A percentile compares a stretch with the other conserved stretches of the same genome.
Evolutionary conservation across 2,113 vertebrate species (phyloP).

Genomic region (Potamarius usumacintae): DNA sequence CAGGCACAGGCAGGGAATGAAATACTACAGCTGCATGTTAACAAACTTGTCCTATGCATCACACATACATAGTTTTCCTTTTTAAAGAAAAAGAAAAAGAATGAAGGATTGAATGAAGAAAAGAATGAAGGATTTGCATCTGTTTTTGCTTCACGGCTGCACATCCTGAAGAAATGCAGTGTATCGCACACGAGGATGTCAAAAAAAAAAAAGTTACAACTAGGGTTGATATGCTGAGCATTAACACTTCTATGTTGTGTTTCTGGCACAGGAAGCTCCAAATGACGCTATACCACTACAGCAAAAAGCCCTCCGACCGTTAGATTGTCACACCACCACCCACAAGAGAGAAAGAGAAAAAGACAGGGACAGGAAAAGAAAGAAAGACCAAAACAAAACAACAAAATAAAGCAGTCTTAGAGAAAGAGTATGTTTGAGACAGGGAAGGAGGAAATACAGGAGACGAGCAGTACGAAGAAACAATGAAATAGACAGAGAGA

Average conservation of each 20-base stretch:
- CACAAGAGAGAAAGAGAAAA: conserved; percentile 11
- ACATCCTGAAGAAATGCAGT: not conserved
- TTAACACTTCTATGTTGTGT: conserved; percentile 21
- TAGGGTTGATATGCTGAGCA: not conserved
- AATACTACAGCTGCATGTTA: conserved; percentile 22
- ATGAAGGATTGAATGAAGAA: no score
- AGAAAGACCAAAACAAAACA: not conserved
- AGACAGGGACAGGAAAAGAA: not conserved
- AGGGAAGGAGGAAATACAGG: conserved; percentile 12
- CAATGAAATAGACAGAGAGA: not conserved
- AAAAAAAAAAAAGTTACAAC: not conserved
- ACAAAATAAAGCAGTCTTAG: not conserved
- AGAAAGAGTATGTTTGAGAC: not conserved
- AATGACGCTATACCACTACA: conserved; percentile 40
- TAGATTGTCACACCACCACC: conserved; percentile 38
- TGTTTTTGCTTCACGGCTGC: not conserved
- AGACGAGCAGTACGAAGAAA: conserved; percentile 6
- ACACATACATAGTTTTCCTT: not conserved
- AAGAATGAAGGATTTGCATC: not conserved
- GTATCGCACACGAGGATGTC: not conserved
- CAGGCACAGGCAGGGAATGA: conserved; percentile 53
- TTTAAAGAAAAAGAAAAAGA: no score
- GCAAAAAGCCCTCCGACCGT: conserved; percentile 29
- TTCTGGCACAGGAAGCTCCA: conserved; percentile 47
- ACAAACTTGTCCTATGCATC: not conserved